phyloP scores from a whole-genome alignment of 2,113 vertebrate species.

The Arenaria interpres region DNA sequence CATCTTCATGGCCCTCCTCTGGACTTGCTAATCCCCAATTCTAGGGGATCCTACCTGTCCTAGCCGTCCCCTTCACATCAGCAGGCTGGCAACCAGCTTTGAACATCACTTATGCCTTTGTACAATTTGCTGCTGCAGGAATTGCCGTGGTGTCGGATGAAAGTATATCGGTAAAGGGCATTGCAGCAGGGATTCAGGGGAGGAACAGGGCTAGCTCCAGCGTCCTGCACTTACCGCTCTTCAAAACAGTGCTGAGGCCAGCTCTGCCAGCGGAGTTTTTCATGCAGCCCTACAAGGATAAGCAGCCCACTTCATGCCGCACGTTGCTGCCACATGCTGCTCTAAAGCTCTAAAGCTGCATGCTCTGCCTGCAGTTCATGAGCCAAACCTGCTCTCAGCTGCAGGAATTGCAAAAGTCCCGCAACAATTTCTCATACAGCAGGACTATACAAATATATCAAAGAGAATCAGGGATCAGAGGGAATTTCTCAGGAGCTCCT shows the following conservation, averaged over 20 bases:
- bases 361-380: neutral
- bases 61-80: neutral
- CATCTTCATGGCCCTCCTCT: neutral
- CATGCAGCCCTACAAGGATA: rapidly evolving
- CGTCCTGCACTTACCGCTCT: rapidly evolving
- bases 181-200: neutral
- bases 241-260: neutral
- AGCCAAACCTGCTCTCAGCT: neutral
- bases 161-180: neutral
- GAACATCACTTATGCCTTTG: neutral
- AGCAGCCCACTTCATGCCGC: neutral
- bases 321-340: rapidly evolving
- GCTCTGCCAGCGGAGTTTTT: neutral
- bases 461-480: neutral
- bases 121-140: neutral
- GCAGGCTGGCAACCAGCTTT: neutral
- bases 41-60: neutral
- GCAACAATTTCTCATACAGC: rapidly evolving
- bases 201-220: neutral
- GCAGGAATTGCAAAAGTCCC: neutral
- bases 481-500: neutral
- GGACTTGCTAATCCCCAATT: rapidly evolving
- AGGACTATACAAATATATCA: neutral
- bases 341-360: too few relatives aligned
- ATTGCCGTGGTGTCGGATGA: neutral